Evolutionary conservation across 2,888 invertebrate species (phyloP), one percentile per base, ranked within the genome.

Genomic region (Thumatha senex): DNA sequence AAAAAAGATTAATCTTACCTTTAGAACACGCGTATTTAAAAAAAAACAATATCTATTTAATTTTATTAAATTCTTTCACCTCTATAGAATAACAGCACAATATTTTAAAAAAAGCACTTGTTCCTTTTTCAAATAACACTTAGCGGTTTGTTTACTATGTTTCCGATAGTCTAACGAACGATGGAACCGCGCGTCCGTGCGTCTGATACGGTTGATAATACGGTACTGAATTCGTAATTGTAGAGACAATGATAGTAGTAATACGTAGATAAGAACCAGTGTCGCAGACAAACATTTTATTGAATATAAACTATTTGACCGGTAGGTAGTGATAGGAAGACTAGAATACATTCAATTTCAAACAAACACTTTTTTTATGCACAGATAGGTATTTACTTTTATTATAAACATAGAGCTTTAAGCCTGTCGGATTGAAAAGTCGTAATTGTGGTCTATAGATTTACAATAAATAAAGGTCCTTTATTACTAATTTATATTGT

Each of bases 181-280:
- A 11, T 1, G 7, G 9, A 33, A 7, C 8, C 11, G 13, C n/a
- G 10, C 51, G n/a, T 10, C 18, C 67, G 64, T 63, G 54, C 61
- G 64, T 44, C 9, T 58, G 1, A 18, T 10, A 0, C 43, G 39
- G 15, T n/a, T 24, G n/a, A 36, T 48, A 40, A 40, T 46, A 47
- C 45, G 40, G 55, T 47, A 64, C 64, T 64, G 64, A 55, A n/a
- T 9, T n/a, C 7, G 7, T 5, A 30, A 13, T 34, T 33, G 11
- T 47, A 29, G 33, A 18, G 29, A 11, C 13, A 36, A 40, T 48
- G 50, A 66, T 56, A 57, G 46, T 4, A 11, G 45, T 10, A 18
- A 7, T 18, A n/a, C 11, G 0, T 29, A 14, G 44, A 44, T 24
- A 24, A 35, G 39, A 15, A 18, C 18, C 18, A 5, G 11, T 7